Evolutionary conservation across 2,888 invertebrate species (phyloP).

Genomic region (Eurois occulta): DNA sequence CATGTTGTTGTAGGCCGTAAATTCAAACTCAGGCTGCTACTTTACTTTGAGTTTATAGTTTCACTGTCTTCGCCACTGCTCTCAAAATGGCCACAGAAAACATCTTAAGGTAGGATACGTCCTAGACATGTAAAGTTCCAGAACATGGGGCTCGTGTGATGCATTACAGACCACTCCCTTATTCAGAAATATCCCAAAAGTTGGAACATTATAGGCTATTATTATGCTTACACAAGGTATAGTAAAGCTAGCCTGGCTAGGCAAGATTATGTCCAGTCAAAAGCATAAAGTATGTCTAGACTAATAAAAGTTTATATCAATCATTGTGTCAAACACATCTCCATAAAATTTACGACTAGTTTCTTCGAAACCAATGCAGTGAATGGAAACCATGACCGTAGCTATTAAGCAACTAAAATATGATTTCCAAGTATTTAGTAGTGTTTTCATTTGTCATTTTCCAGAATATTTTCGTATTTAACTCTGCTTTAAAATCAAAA

Average conservation of each 20-base stretch:
- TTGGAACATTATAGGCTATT: not conserved
- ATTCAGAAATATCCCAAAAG: not conserved
- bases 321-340: slow-evolving; percentile 24
- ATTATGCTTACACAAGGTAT: not conserved
- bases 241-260: not conserved
- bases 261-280: slow-evolving; percentile 10
- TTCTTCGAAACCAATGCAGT: slow-evolving; percentile 6
- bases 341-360: slow-evolving; percentile 19
- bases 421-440: not conserved
- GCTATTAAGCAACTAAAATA: not conserved
- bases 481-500: not conserved
- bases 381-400: not conserved
- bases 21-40: not conserved
- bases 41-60: not conserved
- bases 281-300: slow-evolving; percentile 33
- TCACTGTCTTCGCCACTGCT: not conserved
- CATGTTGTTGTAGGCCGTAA: not conserved
- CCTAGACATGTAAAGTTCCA: not conserved
- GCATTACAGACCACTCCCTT: not conserved
- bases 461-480: not conserved
- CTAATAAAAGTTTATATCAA: slow-evolving; percentile 43
- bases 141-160: not conserved
- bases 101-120: not conserved
- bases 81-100: no score
- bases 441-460: not conserved